These are phyloP conservation scores for Lepidurus couesii DNA, from an alignment of 1,140 invertebrate species.

Conservation along the genomic window DNA sequence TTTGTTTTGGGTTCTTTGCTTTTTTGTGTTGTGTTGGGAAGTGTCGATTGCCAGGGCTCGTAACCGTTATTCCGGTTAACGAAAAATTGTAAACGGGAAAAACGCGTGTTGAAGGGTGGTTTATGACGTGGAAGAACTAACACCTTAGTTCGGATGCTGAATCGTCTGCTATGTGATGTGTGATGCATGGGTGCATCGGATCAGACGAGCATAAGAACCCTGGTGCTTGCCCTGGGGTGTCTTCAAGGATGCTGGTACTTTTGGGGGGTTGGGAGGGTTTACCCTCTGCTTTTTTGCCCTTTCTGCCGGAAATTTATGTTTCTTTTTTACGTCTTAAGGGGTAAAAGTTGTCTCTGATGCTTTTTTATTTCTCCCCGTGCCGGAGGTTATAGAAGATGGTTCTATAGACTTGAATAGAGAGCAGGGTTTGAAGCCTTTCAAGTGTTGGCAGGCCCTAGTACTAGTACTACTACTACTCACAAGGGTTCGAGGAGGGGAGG, in stretches of 20 bases:
- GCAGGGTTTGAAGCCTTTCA: background rate
- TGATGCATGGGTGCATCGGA: constrained; percentile 17
- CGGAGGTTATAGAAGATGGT: background rate
- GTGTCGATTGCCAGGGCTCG: too few species aligned
- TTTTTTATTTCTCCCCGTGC: background rate
- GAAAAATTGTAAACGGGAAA: background rate
- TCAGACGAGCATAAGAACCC: constrained; percentile 10
- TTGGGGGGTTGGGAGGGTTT: too few species aligned
- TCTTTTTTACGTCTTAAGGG: background rate
- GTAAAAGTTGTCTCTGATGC: background rate
- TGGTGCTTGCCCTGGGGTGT: background rate
- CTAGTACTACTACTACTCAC: background rate
- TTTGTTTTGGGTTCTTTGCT: too few species aligned
- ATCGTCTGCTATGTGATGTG: background rate
- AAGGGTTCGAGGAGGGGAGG: background rate
- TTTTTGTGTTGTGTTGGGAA: too few species aligned
- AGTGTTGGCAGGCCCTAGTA: background rate
- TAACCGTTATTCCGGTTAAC: background rate
- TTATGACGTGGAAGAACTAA: constrained; percentile 15
- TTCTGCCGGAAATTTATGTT: background rate
- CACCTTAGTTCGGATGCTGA: background rate
- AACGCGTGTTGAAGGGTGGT: background rate
- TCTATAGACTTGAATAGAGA: constrained; percentile 9
- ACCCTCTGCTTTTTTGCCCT: too few species aligned
- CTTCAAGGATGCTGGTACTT: background rate